These are phyloP conservation scores for Ammodytes marinus DNA, from an alignment of 2,113 vertebrate species.

Conservation along the genomic window DNA sequence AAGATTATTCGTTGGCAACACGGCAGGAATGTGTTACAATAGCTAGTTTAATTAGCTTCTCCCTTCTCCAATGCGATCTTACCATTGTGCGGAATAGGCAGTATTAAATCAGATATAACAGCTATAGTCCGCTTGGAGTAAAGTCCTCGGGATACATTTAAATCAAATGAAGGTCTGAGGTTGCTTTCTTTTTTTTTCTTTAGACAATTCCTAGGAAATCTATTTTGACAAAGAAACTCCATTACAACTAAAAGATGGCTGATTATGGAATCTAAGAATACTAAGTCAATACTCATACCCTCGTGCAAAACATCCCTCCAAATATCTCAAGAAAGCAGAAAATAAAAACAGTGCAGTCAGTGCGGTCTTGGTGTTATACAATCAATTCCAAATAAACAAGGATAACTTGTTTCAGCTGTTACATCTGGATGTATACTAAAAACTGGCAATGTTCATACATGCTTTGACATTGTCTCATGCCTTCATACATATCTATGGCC, in stretches of 20 bases:
- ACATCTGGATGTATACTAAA: not conserved
- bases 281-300: conserved; percentile 6
- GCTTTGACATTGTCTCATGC: not conserved
- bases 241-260: conserved; percentile 9
- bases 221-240: conserved; percentile 29
- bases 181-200: not conserved
- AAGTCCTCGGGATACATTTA: conserved; percentile 29
- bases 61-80: conserved; percentile 21
- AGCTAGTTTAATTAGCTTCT: conserved; percentile 56
- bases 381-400: not conserved
- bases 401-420: not conserved
- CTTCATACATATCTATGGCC: not conserved
- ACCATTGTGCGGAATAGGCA: conserved; percentile 43
- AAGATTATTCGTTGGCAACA: conserved; percentile 53
- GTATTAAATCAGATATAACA: conserved; percentile 57
- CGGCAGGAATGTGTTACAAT: conserved; percentile 43
- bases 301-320: conserved; percentile 17
- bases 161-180: conserved; percentile 52
- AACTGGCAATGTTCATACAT: not conserved
- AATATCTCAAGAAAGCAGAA: not conserved
- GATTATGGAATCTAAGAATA: conserved; percentile 26
- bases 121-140: conserved; percentile 17
- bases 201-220: conserved; percentile 35
- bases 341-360: not conserved
- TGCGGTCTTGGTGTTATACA: conserved; percentile 11